Evolutionary conservation across 2,113 vertebrate genomes (phyloP), one percentile per base, ranked within the genome.

Genomic region (Aphyosemion australe): DNA sequence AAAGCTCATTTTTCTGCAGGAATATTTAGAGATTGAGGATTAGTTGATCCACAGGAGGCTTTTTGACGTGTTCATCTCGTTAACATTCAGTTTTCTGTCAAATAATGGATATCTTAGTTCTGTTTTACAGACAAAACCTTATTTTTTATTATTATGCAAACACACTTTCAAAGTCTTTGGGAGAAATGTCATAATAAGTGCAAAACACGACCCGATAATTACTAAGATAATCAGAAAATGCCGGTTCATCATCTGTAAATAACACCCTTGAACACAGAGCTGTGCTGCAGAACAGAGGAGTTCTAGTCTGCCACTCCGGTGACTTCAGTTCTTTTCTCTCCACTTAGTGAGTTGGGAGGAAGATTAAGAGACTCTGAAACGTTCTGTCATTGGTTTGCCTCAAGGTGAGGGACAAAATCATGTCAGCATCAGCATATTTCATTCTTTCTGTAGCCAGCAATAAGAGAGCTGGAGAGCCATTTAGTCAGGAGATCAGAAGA

Each of bases 331-430:
- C 11, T 41, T 66, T 59, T 78, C 74, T 61, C 62, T 42, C 20
- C 21, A 53, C 64, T 74, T 45, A 43, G 57, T 54, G 20, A 71
- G 50, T 51, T 52, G n/a, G 53, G 61, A 52, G 52, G 64, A 65
- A 49, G 59, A 81, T 76, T 63, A 78, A 76, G 78, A 52, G 41
- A 68, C 61, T 57, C 74, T 68, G 60, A 70, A 59, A 61, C 54
- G 78, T 58, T 71, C 71, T 81, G 78, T 83, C 68, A 61, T 34
- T 41, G 51, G 21, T 61, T 77, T 15, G 75, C 82, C 87, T 83
- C 60, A 78, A 82, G 82, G 82, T 87, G 80, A 88, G 75, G 65
- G 83, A 76, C 83, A 83, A 81, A 80, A 81, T 84, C 74, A 59
- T 54, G 73, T 54, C 61, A 72, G 42, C 77, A 78, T 85, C 78